A percentile compares a stretch with the other conserved stretches of the same genome.
These are phyloP conservation scores for Papilio xuthus DNA, from an alignment of 1,140 invertebrate genomes.

Conservation along the genomic window DNA sequence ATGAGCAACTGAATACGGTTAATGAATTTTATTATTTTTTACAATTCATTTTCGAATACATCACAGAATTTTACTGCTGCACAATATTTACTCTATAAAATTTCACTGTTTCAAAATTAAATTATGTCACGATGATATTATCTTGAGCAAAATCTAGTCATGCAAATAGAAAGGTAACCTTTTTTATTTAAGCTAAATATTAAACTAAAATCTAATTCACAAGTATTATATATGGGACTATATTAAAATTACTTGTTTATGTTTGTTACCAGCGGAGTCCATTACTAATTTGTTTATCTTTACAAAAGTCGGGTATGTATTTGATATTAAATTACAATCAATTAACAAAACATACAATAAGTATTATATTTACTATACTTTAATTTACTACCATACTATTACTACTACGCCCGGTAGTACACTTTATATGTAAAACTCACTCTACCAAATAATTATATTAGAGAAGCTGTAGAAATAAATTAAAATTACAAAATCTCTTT, in stretches of 20 bases:
- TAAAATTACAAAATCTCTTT: neutral
- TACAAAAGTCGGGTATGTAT: neutral
- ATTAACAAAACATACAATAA: constrained; percentile 7
- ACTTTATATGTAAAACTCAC: neutral
- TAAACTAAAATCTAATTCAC: no score
- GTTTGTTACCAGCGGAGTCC: neutral
- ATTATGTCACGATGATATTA: neutral
- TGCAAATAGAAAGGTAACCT: neutral
- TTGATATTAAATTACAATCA: neutral
- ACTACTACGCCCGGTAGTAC: neutral
- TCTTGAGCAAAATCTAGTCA: neutral
- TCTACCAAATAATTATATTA: neutral
- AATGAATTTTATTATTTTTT: neutral
- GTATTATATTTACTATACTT: no score
- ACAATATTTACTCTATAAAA: neutral
- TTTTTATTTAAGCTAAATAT: no score
- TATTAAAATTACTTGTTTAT: neutral
- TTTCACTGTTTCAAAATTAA: neutral
- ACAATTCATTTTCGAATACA: neutral
- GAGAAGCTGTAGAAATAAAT: neutral
- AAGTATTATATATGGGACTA: neutral
- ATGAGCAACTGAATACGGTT: neutral
- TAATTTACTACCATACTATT: neutral
- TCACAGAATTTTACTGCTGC: neutral
- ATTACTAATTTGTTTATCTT: neutral